Evolutionary conservation across 2,113 vertebrate genomes (phyloP), one percentile per base, ranked within the genome.

Genomic region (Danionella cerebrum): DNA sequence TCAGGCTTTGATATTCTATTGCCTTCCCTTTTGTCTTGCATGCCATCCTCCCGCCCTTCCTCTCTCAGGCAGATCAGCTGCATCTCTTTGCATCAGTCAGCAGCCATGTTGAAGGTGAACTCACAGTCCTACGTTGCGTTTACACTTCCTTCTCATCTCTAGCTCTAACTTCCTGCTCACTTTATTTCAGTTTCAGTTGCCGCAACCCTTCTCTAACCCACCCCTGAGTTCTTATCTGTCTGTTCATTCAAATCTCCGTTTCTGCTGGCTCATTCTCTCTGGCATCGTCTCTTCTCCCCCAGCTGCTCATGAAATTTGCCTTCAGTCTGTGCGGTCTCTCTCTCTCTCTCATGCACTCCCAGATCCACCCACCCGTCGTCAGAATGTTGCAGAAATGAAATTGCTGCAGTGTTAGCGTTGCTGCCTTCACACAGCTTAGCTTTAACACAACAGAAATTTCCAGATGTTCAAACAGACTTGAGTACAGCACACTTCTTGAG

Each of bases 41-140:
- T 52, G 10, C 19, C 45, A 1, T 19, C 38, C 42, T 24, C 14
- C 18, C 29, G 25, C 70, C 35, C 54, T 52, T 11, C 41, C 25
- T 1, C 3, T 6, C 86, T 91, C 87, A 89, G n/a, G 87, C 88
- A 90, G 89, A 84, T 89, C 88, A 91, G 79, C 90, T 86, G 90
- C 91, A 92, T 91, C 90, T 87, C 89, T 88, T 86, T 77, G 88
- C 90, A 90, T 92, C 92, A 92, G 90, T 91, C 91, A 90, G 90
- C 90, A 89, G 85, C 91, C 86, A 90, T 89, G 82, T 89, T 89
- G 86, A 88, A 89, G 84, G 90, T 92, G 89, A 86, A 91, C 85
- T 45, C 69, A 67, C 68, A 73, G 60, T 75, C 16, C 16, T 44
- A 14, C 41, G 7, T 3, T n/a, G 33, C 14, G 14, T 62, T 47